Evolutionary conservation across 2,113 vertebrate species (phyloP).

Genomic region (Hucho hucho): DNA sequence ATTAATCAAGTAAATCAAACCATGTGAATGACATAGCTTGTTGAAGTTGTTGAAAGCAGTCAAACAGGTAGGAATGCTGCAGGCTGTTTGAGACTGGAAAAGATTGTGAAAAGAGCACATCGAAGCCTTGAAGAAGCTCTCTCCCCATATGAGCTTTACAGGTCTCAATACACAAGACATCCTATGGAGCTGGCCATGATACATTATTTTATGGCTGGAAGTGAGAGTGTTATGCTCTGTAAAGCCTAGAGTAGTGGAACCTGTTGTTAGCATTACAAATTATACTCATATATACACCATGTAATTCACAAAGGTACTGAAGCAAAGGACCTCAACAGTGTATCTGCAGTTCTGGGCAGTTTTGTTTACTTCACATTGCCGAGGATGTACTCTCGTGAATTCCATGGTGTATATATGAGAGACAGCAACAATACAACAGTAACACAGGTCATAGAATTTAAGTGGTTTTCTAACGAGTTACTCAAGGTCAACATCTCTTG

Average conservation of each 20-base stretch:
- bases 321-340: too few species aligned
- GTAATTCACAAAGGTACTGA: too few species aligned
- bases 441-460: background rate
- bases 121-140: too few species aligned
- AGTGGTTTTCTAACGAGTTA: background rate
- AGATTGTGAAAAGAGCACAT: background rate
- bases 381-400: too few species aligned
- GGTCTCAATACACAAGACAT: background rate
- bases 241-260: constrained; percentile 19
- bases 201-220: background rate
- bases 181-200: background rate
- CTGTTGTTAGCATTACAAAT: constrained; percentile 43
- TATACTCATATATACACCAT: constrained; percentile 9
- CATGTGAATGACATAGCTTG: background rate
- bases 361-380: too few species aligned
- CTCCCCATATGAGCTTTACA: background rate
- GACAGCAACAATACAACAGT: too few species aligned
- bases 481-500: background rate
- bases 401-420: too few species aligned
- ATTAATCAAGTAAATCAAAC: too few species aligned
- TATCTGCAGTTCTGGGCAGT: too few species aligned
- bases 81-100: background rate
- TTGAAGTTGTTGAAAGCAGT: background rate
- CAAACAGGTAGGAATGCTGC: background rate
- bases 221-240: constrained; percentile 1